Evolutionary conservation across 2,888 invertebrate genomes (phyloP).

Genomic region (Xanthostigma xanthostigma): DNA sequence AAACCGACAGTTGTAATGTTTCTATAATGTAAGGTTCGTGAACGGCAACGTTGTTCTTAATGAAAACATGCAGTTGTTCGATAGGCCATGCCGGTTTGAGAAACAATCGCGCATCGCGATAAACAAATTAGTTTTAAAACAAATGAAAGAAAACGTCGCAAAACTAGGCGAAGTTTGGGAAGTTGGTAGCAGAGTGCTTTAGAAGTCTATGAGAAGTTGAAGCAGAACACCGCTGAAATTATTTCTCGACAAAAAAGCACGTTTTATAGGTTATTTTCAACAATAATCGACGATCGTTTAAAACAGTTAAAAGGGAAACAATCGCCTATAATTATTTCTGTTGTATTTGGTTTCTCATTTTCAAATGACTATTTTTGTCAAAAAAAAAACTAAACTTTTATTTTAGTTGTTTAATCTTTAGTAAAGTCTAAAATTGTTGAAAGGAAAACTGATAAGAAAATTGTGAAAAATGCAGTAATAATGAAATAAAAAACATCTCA

Average conservation of each 20-base stretch:
- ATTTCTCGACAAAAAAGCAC: not conserved
- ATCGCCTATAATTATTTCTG: too few relatives aligned
- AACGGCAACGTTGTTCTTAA: not conserved
- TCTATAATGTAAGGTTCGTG: not conserved
- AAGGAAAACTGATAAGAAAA: too few relatives aligned
- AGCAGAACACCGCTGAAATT: not conserved
- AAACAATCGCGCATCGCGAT: not conserved
- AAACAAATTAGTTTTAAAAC: not conserved
- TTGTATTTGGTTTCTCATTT: too few relatives aligned
- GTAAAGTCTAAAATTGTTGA: too few relatives aligned
- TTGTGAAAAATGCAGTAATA: too few relatives aligned
- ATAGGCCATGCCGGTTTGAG: not conserved
- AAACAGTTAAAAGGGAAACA: too few relatives aligned
- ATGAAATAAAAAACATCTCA: too few relatives aligned
- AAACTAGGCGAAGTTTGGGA: not conserved
- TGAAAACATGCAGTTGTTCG: not conserved
- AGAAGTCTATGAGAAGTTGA: not conserved
- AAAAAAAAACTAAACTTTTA: too few relatives aligned
- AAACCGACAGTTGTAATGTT: not conserved
- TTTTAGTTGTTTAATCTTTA: too few relatives aligned
- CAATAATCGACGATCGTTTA: too few relatives aligned
- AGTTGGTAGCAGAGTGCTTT: not conserved
- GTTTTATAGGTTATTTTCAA: not conserved
- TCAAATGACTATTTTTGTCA: too few relatives aligned
- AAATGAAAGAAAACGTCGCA: not conserved